Evolutionary conservation across 2,113 vertebrate species (phyloP), one percentile per base, ranked within the genome.

Genomic region (Poecile atricapillus): DNA sequence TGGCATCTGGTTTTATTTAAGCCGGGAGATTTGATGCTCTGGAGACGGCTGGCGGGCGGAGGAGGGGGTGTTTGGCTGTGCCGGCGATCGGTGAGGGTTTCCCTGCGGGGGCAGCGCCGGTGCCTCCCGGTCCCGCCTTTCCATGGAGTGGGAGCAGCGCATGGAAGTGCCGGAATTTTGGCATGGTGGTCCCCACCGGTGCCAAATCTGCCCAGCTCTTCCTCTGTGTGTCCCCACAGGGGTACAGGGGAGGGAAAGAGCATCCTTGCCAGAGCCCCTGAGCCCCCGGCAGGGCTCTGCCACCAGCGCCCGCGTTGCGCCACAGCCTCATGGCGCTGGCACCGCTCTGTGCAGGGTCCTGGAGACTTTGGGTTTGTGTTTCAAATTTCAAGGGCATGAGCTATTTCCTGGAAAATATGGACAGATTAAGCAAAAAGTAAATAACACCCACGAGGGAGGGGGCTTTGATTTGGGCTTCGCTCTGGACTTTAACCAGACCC

Each of bases 1-100:
- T 92, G 90, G 96, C 94, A 96, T 96, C 96, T 96, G 95, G 96
- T 96, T 96, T 93, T 92, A 65, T 87, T 97, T 94, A 96, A 91
- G 75, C 63, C 0, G 37, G 80, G 93, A 91, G 95, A 94, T 93
- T 50, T 67, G 91, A 84, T 20, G 39, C 83, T 62, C 64, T 46
- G 81, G 53, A 56, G 65, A 60, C 9, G 28, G 53, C 79, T 47
- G 75, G 52, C 0, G 19, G 78, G 35, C 43, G 74, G 37, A 55
- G 46, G 74, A 65, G 47, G 14, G 33, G 15, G 30, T 39, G 64
- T 25, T 49, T 37, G 82, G 67, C 67, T 1, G 1, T 19, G 78
- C 35, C 4, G 37, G 55, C 53, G 25, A 15, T n/a, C 76, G 21
- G 68, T 20, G 77, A 68, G 65, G 91, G 82, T 15, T 93, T 87